Evolutionary conservation across 2,797 vertebrate species (phyloP).

Genomic region (Eulemur albifrons): DNA sequence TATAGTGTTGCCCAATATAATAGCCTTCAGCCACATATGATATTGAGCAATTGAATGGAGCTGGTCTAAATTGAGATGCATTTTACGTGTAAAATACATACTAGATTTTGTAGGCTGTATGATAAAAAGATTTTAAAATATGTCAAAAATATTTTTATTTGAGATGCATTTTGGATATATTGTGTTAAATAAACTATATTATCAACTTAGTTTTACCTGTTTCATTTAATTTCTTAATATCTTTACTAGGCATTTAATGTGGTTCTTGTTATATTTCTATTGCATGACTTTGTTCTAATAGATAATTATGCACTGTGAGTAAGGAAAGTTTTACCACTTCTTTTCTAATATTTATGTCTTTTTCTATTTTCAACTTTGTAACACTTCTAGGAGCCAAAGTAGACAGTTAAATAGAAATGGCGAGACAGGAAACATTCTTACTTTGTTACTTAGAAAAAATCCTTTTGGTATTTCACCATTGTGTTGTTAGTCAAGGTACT

Average conservation of each 20-base stretch:
- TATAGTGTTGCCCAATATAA: background rate
- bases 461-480: background rate
- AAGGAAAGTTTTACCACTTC: background rate
- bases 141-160: background rate
- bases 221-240: background rate
- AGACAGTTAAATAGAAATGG: background rate
- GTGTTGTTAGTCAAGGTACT: background rate
- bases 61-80: background rate
- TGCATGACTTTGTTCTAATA: background rate
- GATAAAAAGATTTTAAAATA: background rate
- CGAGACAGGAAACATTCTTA: background rate
- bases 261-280: background rate
- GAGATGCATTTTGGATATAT: background rate
- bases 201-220: background rate
- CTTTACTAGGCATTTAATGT: background rate
- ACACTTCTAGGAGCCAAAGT: background rate
- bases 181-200: background rate
- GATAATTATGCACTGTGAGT: background rate
- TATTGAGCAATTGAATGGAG: background rate
- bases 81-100: background rate
- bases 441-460: background rate
- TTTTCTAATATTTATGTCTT: background rate
- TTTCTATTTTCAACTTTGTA: background rate
- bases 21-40: background rate
- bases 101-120: background rate